phyloP scores from a whole-genome alignment of 1,140 invertebrate genomes.

The Oscheius sp. region DNA sequence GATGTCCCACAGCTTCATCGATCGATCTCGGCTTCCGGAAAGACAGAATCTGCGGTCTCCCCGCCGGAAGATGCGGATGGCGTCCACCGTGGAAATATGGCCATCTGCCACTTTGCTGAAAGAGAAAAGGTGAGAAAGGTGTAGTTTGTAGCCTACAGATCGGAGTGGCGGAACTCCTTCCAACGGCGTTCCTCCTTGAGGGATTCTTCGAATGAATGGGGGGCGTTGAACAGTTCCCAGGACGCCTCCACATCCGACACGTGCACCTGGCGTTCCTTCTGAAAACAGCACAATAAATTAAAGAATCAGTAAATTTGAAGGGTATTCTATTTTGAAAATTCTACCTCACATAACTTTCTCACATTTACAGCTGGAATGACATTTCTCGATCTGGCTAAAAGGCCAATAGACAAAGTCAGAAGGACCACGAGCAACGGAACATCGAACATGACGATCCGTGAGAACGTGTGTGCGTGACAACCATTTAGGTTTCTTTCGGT shows the following conservation, averaged over 20 bases:
- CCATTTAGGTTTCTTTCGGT: too few relatives aligned
- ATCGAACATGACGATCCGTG: too few relatives aligned
- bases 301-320: not conserved
- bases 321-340: too few relatives aligned
- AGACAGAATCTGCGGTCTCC: slow-evolving; percentile 34
- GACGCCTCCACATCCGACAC: not conserved
- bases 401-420: too few relatives aligned
- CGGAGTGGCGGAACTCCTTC: not conserved
- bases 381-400: too few relatives aligned
- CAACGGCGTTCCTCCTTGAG: not conserved
- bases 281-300: too few relatives aligned
- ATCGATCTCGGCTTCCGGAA: slow-evolving; percentile 38
- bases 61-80: slow-evolving; percentile 32
- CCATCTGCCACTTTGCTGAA: not conserved
- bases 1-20: slow-evolving; percentile 42
- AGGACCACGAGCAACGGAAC: too few relatives aligned
- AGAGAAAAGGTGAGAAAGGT: not conserved
- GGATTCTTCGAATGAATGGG: not conserved
- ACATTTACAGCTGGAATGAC: too few relatives aligned
- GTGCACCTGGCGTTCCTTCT: not conserved
- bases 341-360: too few relatives aligned
- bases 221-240: not conserved
- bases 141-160: not conserved
- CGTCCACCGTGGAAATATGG: slow-evolving; percentile 40
- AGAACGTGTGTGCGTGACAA: too few relatives aligned